A percentile compares a stretch with the other conserved stretches of the same genome.
These are phyloP conservation scores for Malthinus seriepunctatus DNA, from an alignment of 2,888 invertebrate species.

Conservation along the genomic window DNA sequence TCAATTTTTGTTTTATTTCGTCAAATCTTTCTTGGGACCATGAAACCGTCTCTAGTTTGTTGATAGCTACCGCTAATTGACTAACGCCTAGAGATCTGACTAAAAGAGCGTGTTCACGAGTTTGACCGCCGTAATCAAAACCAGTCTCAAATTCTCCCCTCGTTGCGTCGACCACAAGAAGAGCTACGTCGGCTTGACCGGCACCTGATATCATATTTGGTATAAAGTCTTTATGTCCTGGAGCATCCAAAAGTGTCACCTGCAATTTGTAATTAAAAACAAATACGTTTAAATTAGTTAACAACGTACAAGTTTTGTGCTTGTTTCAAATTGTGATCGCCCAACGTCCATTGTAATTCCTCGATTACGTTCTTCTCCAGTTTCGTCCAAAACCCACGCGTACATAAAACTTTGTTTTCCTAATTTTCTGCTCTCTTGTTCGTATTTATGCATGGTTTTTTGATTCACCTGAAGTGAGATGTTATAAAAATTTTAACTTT, in stretches of 20 bases:
- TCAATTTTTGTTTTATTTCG: constrained; percentile 84
- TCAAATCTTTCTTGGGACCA: constrained; percentile 92
- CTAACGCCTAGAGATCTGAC: constrained; percentile 87
- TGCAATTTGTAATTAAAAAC: constrained; percentile 31
- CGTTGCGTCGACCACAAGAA: constrained; percentile 94
- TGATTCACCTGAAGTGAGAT: constrained; percentile 63
- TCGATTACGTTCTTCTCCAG: constrained; percentile 92
- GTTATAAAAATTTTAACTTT: background rate
- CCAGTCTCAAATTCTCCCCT: constrained; percentile 99
- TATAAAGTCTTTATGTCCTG: constrained; percentile 99
- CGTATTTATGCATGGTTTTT: constrained; percentile 92
- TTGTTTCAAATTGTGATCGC: constrained; percentile 88
- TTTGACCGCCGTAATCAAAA: constrained; percentile 97
- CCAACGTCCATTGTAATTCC: constrained; percentile 99
- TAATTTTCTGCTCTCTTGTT: constrained; percentile 94
- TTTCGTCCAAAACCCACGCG: constrained; percentile 99
- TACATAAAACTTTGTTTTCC: constrained; percentile 98
- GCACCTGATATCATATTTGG: constrained; percentile 99
- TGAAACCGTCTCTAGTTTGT: constrained; percentile 94
- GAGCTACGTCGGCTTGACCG: constrained; percentile 96
- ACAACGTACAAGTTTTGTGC: constrained; percentile 61
- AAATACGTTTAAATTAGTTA: background rate
- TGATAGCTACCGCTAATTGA: constrained; percentile 93
- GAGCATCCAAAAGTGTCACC: constrained; percentile 91
- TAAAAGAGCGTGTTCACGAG: constrained; percentile 94